These are phyloP conservation scores for Oligia fasciuncula DNA, from an alignment of 2,888 invertebrate genomes.

Conservation along the genomic window DNA sequence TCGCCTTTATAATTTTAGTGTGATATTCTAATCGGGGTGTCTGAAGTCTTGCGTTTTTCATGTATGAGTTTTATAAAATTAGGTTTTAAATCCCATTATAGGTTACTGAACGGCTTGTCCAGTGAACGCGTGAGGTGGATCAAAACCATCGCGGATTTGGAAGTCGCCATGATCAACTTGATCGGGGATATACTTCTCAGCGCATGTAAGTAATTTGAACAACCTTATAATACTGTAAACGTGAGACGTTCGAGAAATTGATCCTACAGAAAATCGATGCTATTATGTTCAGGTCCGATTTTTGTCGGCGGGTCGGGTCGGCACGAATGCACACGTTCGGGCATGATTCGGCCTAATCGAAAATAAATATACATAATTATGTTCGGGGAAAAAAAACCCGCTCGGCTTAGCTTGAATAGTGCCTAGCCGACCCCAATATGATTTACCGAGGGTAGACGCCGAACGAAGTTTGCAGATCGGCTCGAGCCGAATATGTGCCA, in stretches of 20 bases:
- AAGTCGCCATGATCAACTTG: slow-evolving; percentile 89
- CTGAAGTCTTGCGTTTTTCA: too few species aligned
- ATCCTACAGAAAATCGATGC: neutral
- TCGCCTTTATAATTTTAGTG: too few species aligned
- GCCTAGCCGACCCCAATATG: neutral
- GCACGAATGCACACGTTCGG: too few species aligned
- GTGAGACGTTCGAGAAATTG: neutral
- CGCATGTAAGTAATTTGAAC: slow-evolving; percentile 82
- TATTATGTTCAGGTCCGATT: neutral
- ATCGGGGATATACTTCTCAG: slow-evolving; percentile 93
- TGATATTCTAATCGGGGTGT: too few species aligned
- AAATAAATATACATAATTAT: neutral
- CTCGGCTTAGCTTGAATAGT: neutral
- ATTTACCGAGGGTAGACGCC: neutral
- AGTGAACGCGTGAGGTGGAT: slow-evolving; percentile 94
- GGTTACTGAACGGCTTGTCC: slow-evolving; percentile 91
- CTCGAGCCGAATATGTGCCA: neutral
- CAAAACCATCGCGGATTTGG: slow-evolving; percentile 91
- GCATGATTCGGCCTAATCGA: neutral
- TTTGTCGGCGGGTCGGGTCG: neutral
- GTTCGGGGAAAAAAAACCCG: neutral
- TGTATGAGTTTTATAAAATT: neutral
- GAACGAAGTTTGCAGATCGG: neutral
- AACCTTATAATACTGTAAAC: neutral
- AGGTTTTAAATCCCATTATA: slow-evolving; percentile 50